Evolutionary conservation across 2,888 invertebrate genomes (phyloP), one percentile per base, ranked within the genome.

Genomic region (Drosophila anceps): DNA sequence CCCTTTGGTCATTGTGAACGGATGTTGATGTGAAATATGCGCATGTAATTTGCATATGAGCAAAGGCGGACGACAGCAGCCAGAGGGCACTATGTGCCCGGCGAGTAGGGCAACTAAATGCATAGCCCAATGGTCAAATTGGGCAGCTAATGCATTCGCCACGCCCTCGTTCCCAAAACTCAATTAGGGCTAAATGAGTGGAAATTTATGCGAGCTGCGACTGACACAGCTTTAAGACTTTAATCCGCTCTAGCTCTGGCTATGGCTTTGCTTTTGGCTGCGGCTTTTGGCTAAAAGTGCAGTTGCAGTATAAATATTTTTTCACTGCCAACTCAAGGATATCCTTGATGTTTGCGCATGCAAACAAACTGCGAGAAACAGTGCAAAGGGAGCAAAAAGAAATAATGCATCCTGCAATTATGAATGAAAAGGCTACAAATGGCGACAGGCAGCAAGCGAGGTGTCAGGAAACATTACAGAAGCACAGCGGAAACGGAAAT

Each of bases 251-350:
- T 75, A 31, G 57, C 51, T 67, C 27, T 41, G 39, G 43, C 46
- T 59, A 20, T 44, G 48, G 33, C 55, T 18, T 2, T 43, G 64
- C 65, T 31, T 29, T 31, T 74, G 46, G 46, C 54, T 66, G 43
- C 44, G 44, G 29, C 51, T 37, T 15, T 24, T 55, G 27, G 70
- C 69, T 31, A 51, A 81, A 77, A 61, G 60, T 72, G 81, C 75
- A 76, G 60, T 44, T 46, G 55, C 63, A 75, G 55, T 64, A 66
- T 43, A 80, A 83, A 82, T 85, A 82, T 88, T 88, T 90, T 75
- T 81, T 81, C 86, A 85, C 76, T 76, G 88, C 67, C 88, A 88
- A 76, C 88, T 86, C 84, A 90, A 90, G 86, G 86, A 90, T 90
- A 81, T 90, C 90, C 86, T 79, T 85, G 85, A 74, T 84, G 82